Evolutionary conservation across 2,888 invertebrate genomes (phyloP), one percentile per base, ranked within the genome.

Genomic region (Geotrupes spiniger): DNA sequence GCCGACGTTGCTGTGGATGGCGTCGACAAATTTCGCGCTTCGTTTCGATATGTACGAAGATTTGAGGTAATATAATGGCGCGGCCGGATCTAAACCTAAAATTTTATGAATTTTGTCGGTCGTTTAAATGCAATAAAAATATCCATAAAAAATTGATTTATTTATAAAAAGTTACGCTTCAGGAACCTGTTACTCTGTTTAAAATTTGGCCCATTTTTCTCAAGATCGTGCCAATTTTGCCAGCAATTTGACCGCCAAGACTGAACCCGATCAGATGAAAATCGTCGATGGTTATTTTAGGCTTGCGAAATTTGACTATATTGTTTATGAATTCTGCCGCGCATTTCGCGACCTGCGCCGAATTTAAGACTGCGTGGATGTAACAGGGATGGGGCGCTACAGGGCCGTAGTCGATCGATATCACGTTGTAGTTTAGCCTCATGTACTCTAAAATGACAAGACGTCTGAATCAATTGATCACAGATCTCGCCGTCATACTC

Each of bases 221-320:
- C 16, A 81, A 41, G 62, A 75, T 74, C 54, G 77, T 74, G 2
- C 75, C 71, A 0, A 78, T 70, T 42, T 69, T 76, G 0, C 83
- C 83, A 0, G 81, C 78, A 0, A 75, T 73, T 51, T 84, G 84
- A 0, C 76, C 83, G 0, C 84, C 84, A 9, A 84, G 73, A 62
- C 84, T 84, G 60, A 83, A 84, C 1, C 84, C 84, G 37, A 84
- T 78, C 1, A 83, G 63, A 58, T 84, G 84, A 42, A 84, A 71
- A 37, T 63, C 63, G 1, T 73, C 59, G n/a, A 80, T 63, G 0
- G 65, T 49, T 27, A 82, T 27, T 0, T 70, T 63, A 37, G 70
- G n/a, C n/a, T n/a, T n/a, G n/a, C n/a, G 61, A 0, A 70, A 61
- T 1, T 26, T n/a, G 6, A 82, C 74, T 36, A 85, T 61, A 21